A percentile compares a stretch with the other conserved stretches of the same genome.
Evolutionary conservation across 2,113 vertebrate genomes (phyloP).

Genomic region (Poeciliopsis turrubarensis): DNA sequence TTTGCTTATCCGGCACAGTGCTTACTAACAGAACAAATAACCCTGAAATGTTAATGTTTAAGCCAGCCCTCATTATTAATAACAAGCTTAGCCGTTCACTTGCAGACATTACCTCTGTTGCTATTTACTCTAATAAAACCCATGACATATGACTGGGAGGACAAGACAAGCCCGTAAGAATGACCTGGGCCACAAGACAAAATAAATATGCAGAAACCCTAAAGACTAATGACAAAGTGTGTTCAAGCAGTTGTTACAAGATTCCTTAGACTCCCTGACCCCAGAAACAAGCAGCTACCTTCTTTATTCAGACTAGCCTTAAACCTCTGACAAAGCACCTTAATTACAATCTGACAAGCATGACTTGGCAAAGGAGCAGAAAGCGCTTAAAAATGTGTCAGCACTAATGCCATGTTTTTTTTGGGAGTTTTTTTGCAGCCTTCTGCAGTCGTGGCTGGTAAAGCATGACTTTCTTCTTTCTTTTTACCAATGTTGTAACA

Average conservation of each 20-base stretch:
- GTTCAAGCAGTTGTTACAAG: background rate
- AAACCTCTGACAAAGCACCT: constrained; percentile 5
- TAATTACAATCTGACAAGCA: too few species aligned
- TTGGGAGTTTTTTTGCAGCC: background rate
- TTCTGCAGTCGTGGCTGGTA: background rate
- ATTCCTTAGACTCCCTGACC: constrained; percentile 4
- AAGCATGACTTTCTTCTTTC: background rate
- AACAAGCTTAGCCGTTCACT: too few species aligned
- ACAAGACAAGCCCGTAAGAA: background rate
- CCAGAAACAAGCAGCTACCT: constrained; percentile 12
- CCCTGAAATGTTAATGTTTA: too few species aligned
- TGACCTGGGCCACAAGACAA: background rate
- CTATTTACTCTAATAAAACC: background rate
- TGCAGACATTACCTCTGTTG: too few species aligned
- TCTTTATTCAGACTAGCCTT: constrained; percentile 33
- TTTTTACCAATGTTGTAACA: background rate
- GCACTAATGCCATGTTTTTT: background rate
- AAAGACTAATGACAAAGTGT: background rate
- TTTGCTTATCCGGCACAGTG: too few species aligned
- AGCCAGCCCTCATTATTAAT: too few species aligned
- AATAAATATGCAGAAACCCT: background rate
- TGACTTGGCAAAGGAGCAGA: too few species aligned
- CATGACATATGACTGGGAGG: background rate
- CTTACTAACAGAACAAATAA: too few species aligned
- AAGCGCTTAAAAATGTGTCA: background rate